Evolutionary conservation across 2,797 vertebrate species (phyloP), one percentile per base, ranked within the genome.

Genomic region (Cirrhinus mrigala): DNA sequence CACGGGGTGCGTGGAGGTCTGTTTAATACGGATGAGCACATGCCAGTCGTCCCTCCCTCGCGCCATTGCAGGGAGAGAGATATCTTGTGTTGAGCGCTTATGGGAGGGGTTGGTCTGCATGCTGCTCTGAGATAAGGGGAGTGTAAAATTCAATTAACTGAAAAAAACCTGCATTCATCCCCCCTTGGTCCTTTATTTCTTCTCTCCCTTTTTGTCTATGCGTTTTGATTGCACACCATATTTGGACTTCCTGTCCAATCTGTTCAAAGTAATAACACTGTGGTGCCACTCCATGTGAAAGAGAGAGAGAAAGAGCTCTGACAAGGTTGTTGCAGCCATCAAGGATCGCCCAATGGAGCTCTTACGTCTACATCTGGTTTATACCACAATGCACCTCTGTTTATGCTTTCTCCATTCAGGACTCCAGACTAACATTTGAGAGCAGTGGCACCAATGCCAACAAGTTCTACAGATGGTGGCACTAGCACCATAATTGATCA

Each of bases 61-160:
- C 91, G 88, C 90, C 70, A 3, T 73, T 90, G 90, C 91, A 89
- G 90, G 89, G 89, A 88, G 29, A 92, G 91, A 92, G 91, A 90
- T 93, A 87, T 92, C 91, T 66, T 91, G 91, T 89, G 90, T 92
- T 91, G 92, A 90, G 85, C 89, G 79, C 62, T 94, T 90, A 93
- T 91, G 92, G 92, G 90, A 93, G 94, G 93, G 93, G 91, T 92
- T 87, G 27, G 92, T 91, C 93, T 91, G 93, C 92, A 94, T 96
- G 94, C 93, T 90, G 91, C 93, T 90, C 83, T 87, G 92, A 89
- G 96, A 97, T 96, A 97, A 96, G 93, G 91, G 89, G 86, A 93
- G 92, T 94, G 92, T 93, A 94, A 95, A 95, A 96, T 96, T 95
- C 94, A 96, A 97, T 97, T 97, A 96, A 93, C 92, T 93, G 93